phyloP scores from a whole-genome alignment of 2,888 invertebrate genomes.

The Conus canariensis region DNA sequence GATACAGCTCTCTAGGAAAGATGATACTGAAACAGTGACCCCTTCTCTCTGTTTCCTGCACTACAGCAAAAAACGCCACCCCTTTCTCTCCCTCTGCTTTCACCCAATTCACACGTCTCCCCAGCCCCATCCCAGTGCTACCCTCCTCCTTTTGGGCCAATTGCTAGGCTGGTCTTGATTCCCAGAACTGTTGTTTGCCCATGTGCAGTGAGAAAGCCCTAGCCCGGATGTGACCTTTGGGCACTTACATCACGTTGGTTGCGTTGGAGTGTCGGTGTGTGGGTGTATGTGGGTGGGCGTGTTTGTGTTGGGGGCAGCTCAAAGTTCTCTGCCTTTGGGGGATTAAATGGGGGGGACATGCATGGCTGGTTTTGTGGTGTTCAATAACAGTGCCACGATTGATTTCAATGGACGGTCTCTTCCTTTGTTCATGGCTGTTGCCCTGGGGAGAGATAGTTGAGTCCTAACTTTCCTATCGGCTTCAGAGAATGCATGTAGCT shows the following conservation, averaged over 20 bases:
- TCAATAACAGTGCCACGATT: not conserved
- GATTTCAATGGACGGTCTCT: not conserved
- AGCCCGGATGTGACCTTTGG: not conserved
- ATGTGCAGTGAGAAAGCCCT: not conserved
- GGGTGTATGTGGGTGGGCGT: not conserved
- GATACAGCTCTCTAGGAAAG: no score
- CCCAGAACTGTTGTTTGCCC: not conserved
- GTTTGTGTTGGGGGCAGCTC: not conserved
- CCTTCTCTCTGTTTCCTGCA: no score
- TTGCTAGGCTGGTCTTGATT: not conserved
- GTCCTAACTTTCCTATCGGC: no score
- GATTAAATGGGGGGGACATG: not conserved
- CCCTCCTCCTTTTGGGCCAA: not conserved
- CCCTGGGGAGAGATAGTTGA: not conserved
- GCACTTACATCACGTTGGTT: not conserved
- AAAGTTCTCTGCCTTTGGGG: not conserved
- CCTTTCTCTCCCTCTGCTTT: not conserved
- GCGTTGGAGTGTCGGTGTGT: not conserved
- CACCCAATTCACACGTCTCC: not conserved
- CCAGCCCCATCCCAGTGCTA: not conserved
- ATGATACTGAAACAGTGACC: no score
- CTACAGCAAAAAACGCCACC: no score
- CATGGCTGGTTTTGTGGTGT: not conserved
- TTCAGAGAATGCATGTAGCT: no score
- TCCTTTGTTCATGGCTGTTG: not conserved